Conservation (phyloP, 2,888 invertebrate genomes). For the Drosophila demipolita region DNA sequence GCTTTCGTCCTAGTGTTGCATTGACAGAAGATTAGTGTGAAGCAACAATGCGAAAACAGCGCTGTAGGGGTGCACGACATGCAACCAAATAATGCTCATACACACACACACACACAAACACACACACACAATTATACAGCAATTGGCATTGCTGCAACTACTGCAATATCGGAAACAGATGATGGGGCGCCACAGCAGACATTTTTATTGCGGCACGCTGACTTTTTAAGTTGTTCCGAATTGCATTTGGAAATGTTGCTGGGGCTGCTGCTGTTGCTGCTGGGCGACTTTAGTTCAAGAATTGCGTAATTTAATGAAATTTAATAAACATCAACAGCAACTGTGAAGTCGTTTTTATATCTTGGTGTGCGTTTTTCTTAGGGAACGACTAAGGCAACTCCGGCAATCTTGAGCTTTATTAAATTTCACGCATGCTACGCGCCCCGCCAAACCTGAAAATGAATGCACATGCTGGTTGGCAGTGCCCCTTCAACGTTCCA, state of each 20-base stretch:
- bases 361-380: slow-evolving; percentile 28
- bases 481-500: slow-evolving; percentile 1
- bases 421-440: slow-evolving; percentile 78
- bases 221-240: slow-evolving; percentile 82
- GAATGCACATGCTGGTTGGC: slow-evolving; percentile 64
- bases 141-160: slow-evolving; percentile 27
- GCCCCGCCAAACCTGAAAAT: slow-evolving; percentile 69
- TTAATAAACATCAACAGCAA: slow-evolving; percentile 79
- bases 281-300: slow-evolving; percentile 59
- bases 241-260: slow-evolving; percentile 76
- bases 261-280: slow-evolving; percentile 17
- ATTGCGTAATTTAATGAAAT: slow-evolving; percentile 81
- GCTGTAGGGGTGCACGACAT: slow-evolving; percentile 65
- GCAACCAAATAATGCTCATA: slow-evolving; percentile 20
- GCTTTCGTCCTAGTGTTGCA: slow-evolving; percentile 78
- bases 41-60: slow-evolving; percentile 82
- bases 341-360: slow-evolving; percentile 42
- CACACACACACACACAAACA: slow-evolving; percentile 23
- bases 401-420: slow-evolving; percentile 72
- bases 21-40: slow-evolving; percentile 81
- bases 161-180: slow-evolving; percentile 60
- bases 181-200: slow-evolving; percentile 68
- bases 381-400: not conserved
- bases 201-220: slow-evolving; percentile 78
- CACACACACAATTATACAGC: slow-evolving; percentile 28